Evolutionary conservation across 1,140 invertebrate species (phyloP), one percentile per base, ranked within the genome.

Genomic region (Eubasilissa regina): DNA sequence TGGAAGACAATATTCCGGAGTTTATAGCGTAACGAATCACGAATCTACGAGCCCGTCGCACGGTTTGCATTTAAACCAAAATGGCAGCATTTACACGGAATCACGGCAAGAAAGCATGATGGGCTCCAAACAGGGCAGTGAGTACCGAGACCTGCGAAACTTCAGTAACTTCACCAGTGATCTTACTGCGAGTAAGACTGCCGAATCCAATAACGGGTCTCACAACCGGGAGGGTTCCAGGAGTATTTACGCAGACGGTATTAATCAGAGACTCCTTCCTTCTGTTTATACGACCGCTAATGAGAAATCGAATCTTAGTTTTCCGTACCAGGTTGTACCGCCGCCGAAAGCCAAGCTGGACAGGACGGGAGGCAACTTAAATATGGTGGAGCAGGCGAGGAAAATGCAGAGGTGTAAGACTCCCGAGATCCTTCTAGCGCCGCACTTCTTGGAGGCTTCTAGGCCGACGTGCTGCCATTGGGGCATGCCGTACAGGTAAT

Each of bases 361-460:
- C 51, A 58, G 77, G 17, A 56, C 45, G 21, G 64, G 75, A n/a
- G 25, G 25, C 25, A 75, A 78, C 47, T 25, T 80, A 45, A 80
- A 83, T 45, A 45, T 79, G 35, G 74, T 85, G 83, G 87, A 88
- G 68, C 85, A 86, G 75, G 83, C 85, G 83, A 84, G 86, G 81
- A 88, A 88, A 85, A 86, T 89, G 85, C 90, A 90, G 81, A 85
- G 92, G 11, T 91, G 91, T 62, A 88, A 94, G 78, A 95, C 94
- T 0, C 93, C 94, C 0, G 94, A 96, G 87, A 93, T 96, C 68
- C 85, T 96, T 35, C 85, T 96, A 1, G 92, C 94, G 0, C 94
- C 95, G 4, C 92, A 94, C 79, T 95, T 94, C 86, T 87, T 92
- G 56, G 88, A 90, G 56, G 84, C 85, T 1, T 87, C 86, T 44